Conservation (phyloP, 2,113 vertebrate genomes). For the Zingel zingel region DNA sequence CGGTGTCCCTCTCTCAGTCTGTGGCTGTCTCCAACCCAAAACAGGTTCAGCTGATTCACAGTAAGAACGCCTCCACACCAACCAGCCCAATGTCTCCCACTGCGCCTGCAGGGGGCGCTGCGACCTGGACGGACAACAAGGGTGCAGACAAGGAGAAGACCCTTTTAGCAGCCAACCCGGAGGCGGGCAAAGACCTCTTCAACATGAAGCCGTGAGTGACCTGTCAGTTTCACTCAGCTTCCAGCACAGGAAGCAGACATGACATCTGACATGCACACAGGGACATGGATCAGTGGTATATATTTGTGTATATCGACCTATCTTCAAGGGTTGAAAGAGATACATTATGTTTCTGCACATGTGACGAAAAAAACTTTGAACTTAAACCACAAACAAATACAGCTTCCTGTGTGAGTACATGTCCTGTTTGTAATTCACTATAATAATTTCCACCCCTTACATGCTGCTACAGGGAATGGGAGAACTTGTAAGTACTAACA, state of each 20-base stretch:
- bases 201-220: constrained; percentile 96
- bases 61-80: constrained; percentile 88
- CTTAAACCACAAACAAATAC: neutral
- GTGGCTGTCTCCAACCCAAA: constrained; percentile 75
- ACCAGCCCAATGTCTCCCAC: constrained; percentile 88
- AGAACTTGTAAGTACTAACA: constrained; percentile 92
- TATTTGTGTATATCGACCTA: constrained; percentile 39
- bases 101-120: constrained; percentile 84
- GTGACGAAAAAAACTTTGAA: constrained; percentile 49
- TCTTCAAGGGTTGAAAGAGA: constrained; percentile 9
- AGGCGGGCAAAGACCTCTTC: constrained; percentile 93
- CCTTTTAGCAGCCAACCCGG: constrained; percentile 83
- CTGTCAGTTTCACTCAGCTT: constrained; percentile 14
- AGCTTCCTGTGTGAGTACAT: neutral
- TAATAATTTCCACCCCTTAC: constrained; percentile 55
- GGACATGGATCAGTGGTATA: constrained; percentile 3
- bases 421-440: neutral
- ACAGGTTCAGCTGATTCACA: constrained; percentile 93
- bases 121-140: constrained; percentile 87
- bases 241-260: neutral
- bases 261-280: neutral
- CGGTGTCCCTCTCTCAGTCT: constrained; percentile 78
- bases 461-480: constrained; percentile 94
- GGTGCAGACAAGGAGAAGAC: constrained; percentile 84
- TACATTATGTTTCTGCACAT: neutral